Base-by-base conservation (phyloP, 1,140 invertebrate species). In the Bombyx mandarina region DNA sequence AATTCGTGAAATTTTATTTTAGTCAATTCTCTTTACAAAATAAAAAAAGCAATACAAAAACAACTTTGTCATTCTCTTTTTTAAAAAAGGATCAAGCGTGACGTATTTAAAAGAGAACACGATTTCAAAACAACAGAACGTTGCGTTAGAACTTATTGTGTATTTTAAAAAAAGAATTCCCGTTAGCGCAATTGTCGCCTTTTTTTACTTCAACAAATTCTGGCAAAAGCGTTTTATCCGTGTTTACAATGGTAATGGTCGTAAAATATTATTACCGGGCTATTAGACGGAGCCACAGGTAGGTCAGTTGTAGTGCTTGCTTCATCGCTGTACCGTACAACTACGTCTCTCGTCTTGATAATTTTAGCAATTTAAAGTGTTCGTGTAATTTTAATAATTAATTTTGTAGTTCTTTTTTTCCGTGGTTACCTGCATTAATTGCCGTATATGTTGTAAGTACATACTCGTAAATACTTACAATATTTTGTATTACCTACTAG, bases 261-360 rank as follows among this genome's bases (percentile, higher is more conserved):
- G 75, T 84, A 84, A 86, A 86, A 76, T 82, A 78, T 79, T 82
- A 82, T 82, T 82, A 76, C 77, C 66, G 62, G 62, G 69, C 68
- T 71, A 56, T 56, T 48, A 56, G 46, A 26, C 45, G 54, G 6
- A 43, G 6, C 80, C 71, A 80, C 82, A 86, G 80, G 82, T 86
- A 82, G 73, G 60, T 63, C 62, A 69, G 71, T 67, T 61, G 61
- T 60, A 63, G 66, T 67, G 58, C 62, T 69, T 77, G 75, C 75
- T 78, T 76, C 77, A 77, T 68, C 71, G 60, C 61, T 12, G 48
- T 49, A 18, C 9, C 22, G 48, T 35, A 35, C 26, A 35, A 35
- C 2, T 35, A 35, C 26, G 2, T 35, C 12, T 18, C 12, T 18
- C 12, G 12, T 18, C 26, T 35, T 35, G 26, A 35, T 35, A 3